phyloP scores from a whole-genome alignment of 2,113 vertebrate genomes.

The Oncorhynchus clarkii region DNA sequence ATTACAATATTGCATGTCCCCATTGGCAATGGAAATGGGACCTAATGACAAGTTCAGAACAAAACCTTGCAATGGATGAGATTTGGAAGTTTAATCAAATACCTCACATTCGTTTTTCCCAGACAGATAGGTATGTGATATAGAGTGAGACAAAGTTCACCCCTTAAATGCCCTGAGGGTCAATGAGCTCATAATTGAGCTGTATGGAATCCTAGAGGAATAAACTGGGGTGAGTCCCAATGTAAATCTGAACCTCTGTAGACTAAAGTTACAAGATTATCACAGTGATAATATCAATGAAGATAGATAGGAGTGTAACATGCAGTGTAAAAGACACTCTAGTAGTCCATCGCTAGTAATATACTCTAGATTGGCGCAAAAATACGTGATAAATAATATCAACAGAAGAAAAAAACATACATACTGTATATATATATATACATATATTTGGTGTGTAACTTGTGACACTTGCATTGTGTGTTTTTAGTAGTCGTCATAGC shows the following conservation, averaged over 20 bases:
- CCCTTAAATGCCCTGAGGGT: conserved; percentile 48
- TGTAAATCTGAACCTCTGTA: conserved; percentile 4
- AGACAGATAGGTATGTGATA: conserved; percentile 66
- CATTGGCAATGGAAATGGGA: neutral
- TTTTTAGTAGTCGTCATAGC: too few species aligned
- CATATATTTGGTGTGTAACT: too few species aligned
- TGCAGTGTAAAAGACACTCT: too few species aligned
- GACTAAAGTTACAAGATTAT: conserved; percentile 13
- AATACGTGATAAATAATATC: too few species aligned
- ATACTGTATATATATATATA: too few species aligned
- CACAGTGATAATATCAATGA: conserved; percentile 47
- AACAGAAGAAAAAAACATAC: too few species aligned
- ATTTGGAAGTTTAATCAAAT: conserved; percentile 14
- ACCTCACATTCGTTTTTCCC: conserved; percentile 18
- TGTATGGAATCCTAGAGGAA: conserved; percentile 56
- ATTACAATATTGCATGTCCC: too few species aligned
- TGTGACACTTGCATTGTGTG: too few species aligned
- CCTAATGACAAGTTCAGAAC: neutral
- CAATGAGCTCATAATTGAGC: conserved; percentile 66
- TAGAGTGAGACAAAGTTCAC: conserved; percentile 64
- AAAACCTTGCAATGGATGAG: neutral
- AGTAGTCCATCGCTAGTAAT: too few species aligned
- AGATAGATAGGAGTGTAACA: conserved; percentile 11
- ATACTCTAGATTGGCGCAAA: too few species aligned
- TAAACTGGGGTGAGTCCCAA: conserved; percentile 48